These are phyloP conservation scores for Rhinophrynus dorsalis DNA, from an alignment of 2,797 vertebrate genomes.

Conservation along the genomic window DNA sequence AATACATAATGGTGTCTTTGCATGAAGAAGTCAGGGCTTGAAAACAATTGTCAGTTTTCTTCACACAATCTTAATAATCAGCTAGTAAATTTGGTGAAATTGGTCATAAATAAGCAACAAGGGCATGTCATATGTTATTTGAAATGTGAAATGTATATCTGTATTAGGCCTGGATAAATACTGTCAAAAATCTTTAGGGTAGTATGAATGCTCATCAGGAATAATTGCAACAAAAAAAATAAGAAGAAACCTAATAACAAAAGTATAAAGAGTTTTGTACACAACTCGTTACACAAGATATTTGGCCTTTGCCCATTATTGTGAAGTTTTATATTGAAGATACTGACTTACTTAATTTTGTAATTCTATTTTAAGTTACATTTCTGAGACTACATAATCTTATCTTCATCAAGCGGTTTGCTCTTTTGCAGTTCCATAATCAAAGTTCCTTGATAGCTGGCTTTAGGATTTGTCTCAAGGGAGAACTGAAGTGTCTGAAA, in stretches of 20 bases:
- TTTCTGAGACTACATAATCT: conserved; percentile 45
- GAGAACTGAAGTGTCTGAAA: conserved; percentile 39
- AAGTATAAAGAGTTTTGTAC: conserved; percentile 43
- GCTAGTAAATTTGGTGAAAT: too few species aligned
- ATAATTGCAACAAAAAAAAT: conserved; percentile 11
- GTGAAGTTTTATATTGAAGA: conserved; percentile 30
- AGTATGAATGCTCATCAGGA: conserved; percentile 24
- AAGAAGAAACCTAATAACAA: conserved; percentile 31
- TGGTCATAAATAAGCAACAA: too few species aligned
- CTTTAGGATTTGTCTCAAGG: conserved; percentile 46
- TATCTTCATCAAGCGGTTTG: conserved; percentile 56
- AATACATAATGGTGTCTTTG: too few species aligned
- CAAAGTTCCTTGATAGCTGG: conserved; percentile 30
- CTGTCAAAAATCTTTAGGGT: too few species aligned
- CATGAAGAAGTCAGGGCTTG: too few species aligned
- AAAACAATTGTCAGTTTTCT: too few species aligned
- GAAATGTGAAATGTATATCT: too few species aligned
- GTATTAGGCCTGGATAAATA: too few species aligned
- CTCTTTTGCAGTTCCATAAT: conserved; percentile 51
- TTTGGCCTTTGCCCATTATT: conserved; percentile 39
- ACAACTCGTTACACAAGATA: conserved; percentile 37
- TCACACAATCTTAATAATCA: too few species aligned
- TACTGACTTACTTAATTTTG: conserved; percentile 51
- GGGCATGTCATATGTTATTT: too few species aligned
- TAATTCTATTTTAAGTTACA: conserved; percentile 53